Evolutionary conservation across 2,113 vertebrate genomes (phyloP).

Genomic region (Triplophysa tibetana): DNA sequence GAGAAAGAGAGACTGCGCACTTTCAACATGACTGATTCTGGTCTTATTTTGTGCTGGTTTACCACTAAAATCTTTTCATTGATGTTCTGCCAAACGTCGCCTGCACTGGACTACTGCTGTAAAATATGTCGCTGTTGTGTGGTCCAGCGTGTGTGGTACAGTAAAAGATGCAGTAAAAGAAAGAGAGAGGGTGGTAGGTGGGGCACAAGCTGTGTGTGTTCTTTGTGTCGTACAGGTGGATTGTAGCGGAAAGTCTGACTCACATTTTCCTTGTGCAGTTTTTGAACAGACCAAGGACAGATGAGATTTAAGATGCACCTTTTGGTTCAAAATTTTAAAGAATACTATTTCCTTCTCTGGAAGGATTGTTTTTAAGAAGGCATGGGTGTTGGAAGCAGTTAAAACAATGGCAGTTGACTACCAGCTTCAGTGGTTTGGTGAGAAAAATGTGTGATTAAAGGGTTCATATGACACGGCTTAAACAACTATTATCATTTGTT

Average conservation of each 20-base stretch:
- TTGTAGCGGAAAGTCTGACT: constrained; percentile 17
- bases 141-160: constrained; percentile 41
- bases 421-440: no score
- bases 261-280: constrained; percentile 22
- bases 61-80: constrained; percentile 27
- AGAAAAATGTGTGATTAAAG: no score
- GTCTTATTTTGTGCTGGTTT: constrained; percentile 35
- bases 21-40: neutral
- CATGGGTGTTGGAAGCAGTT: no score
- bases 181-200: neutral
- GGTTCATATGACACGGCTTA: no score
- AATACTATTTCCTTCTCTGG: neutral
- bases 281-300: neutral
- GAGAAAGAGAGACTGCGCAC: neutral
- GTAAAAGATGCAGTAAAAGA: constrained; percentile 27
- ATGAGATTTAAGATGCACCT: neutral
- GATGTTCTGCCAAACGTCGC: constrained; percentile 40
- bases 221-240: constrained; percentile 47
- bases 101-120: constrained; percentile 14
- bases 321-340: neutral
- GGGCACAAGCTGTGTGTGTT: constrained; percentile 2
- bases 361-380: no score
- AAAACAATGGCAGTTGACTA: no score
- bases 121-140: constrained; percentile 42
- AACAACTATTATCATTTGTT: no score